A percentile compares a stretch with the other conserved stretches of the same genome.
Evolutionary conservation across 2,797 vertebrate genomes (phyloP).

Genomic region (Cygnus olor): DNA sequence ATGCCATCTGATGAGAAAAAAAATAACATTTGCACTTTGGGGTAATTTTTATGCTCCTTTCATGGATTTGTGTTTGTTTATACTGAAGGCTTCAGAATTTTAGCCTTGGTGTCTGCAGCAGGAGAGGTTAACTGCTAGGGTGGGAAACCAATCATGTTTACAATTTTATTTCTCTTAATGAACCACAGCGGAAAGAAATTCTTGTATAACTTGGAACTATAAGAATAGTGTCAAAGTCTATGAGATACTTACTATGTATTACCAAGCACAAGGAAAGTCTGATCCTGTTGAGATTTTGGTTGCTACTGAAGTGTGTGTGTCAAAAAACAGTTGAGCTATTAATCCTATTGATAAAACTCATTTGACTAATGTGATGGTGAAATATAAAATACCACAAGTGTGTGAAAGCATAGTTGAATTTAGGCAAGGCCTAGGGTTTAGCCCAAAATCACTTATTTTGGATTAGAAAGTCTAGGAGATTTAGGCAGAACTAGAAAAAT

Average conservation of each 20-base stretch:
- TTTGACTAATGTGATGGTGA: background rate
- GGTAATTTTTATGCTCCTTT: background rate
- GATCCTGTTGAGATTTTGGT: background rate
- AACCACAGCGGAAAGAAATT: background rate
- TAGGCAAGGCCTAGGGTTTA: background rate
- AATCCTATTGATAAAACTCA: background rate
- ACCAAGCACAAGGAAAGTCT: background rate
- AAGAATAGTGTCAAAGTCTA: background rate
- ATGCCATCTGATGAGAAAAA: background rate
- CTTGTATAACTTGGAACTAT: background rate
- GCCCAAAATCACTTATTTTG: background rate
- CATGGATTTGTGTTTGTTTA: background rate
- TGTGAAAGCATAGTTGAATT: background rate
- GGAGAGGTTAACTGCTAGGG: background rate
- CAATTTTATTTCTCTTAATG: background rate
- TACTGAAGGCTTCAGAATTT: background rate
- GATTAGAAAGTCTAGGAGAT: background rate
- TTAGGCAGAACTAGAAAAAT: background rate
- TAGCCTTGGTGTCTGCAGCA: background rate
- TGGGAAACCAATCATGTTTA: background rate
- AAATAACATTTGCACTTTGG: background rate
- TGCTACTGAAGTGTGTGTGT: background rate
- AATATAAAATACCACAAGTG: background rate
- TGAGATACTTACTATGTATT: background rate
- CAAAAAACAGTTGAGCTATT: background rate